Percentiles rank a stretch among this genome's conserved stretches.
Evolutionary conservation across 2,797 vertebrate species (phyloP).

Genomic region (Myotis findleyi): DNA sequence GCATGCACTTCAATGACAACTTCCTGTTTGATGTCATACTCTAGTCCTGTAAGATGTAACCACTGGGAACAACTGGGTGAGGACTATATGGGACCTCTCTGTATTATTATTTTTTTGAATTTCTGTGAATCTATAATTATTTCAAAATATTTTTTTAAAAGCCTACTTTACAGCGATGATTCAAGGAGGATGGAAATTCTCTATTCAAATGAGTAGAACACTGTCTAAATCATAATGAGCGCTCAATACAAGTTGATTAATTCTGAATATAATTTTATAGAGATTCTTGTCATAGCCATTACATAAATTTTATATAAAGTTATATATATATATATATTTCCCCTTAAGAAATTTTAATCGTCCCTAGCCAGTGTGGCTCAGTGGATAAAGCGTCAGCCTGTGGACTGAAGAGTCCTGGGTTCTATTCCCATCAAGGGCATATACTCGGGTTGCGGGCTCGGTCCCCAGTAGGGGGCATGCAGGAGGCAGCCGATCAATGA

Average conservation of each 20-base stretch:
- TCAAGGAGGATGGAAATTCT: background rate
- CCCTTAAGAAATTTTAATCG: background rate
- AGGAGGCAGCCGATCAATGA: too few relatives aligned
- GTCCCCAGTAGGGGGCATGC: too few relatives aligned
- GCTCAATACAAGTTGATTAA: background rate
- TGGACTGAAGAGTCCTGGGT: too few relatives aligned
- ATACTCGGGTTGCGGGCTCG: too few relatives aligned
- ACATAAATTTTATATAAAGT: background rate
- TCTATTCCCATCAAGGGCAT: too few relatives aligned
- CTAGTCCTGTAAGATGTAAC: background rate
- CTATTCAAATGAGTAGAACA: background rate
- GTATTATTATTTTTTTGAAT: background rate
- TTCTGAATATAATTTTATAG: background rate
- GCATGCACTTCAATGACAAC: background rate
- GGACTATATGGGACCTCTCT: background rate
- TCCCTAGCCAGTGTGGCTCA: too few relatives aligned
- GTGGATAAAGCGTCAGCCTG: too few relatives aligned
- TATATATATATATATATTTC: background rate
- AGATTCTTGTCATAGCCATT: background rate
- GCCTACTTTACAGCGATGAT: background rate
- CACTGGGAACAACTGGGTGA: background rate
- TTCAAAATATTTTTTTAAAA: background rate
- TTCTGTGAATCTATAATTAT: background rate
- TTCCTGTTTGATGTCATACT: background rate
- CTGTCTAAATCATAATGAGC: background rate